A percentile compares a stretch with the other conserved stretches of the same genome.
Conservation (phyloP, 2,888 invertebrate genomes). For the Agapostemon virescens region DNA sequence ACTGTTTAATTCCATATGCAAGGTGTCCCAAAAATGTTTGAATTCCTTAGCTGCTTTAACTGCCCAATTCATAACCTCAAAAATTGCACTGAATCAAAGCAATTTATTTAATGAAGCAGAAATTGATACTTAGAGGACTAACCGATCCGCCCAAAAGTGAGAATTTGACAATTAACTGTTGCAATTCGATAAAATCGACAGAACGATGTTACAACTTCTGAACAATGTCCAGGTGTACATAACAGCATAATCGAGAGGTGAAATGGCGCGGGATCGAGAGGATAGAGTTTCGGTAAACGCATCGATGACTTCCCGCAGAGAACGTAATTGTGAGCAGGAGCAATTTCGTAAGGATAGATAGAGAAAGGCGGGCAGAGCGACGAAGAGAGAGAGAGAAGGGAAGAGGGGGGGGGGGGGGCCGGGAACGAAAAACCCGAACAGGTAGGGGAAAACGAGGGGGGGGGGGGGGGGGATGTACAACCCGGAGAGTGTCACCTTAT, state of each 20-base stretch:
- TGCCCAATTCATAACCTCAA: too few species aligned
- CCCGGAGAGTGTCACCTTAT: conserved; percentile 25
- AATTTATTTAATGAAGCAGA: too few species aligned
- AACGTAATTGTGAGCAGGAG: background rate
- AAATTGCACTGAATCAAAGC: too few species aligned
- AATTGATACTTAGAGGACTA: too few species aligned
- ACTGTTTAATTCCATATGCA: too few species aligned
- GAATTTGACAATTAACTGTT: too few species aligned
- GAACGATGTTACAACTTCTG: background rate
- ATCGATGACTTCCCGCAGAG: background rate
- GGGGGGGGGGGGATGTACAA: background rate
- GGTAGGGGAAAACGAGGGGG: background rate
- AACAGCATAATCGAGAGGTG: background rate
- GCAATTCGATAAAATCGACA: background rate
- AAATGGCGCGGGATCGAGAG: background rate
- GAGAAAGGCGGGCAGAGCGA: too few species aligned
- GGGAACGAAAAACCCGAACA: conserved; percentile 17
- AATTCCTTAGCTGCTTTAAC: too few species aligned
- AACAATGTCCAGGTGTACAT: background rate
- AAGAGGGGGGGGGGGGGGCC: background rate
- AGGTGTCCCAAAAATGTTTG: too few species aligned
- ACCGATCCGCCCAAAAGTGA: too few species aligned
- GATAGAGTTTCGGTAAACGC: conserved; percentile 2
- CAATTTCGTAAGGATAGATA: background rate
- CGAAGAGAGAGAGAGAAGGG: background rate